Conservation (phyloP, 2,113 vertebrate species). For the Ptilorrhoa leucosticta region DNA sequence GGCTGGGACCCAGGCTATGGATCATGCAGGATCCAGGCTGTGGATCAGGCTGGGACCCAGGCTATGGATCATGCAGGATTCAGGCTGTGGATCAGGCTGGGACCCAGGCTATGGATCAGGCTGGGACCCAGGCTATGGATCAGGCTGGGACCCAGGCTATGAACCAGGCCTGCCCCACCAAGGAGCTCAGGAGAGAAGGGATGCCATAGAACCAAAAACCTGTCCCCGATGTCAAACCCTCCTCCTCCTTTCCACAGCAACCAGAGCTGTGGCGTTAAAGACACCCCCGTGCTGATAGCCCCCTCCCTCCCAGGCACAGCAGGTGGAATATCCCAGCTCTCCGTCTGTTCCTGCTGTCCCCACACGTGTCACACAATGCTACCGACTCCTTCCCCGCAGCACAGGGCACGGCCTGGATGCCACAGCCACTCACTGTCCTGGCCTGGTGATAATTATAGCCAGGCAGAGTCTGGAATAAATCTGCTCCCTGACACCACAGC, state of each 20-base stretch:
- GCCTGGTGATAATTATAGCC: neutral
- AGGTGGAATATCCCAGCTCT: neutral
- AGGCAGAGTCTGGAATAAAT: neutral
- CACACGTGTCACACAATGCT: accelerated
- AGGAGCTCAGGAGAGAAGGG: neutral
- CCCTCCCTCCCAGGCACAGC: neutral
- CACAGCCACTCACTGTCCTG: neutral
- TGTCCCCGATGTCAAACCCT: neutral
- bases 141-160: accelerated
- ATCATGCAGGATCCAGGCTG: neutral
- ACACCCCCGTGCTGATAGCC: accelerated
- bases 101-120: neutral
- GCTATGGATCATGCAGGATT: neutral
- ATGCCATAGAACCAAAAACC: neutral
- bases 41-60: neutral
- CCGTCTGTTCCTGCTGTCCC: accelerated
- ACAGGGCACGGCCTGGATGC: neutral
- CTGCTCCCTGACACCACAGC: neutral
- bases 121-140: accelerated
- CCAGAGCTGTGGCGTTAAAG: neutral
- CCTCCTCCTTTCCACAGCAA: neutral
- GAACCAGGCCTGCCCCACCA: neutral
- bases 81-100: neutral
- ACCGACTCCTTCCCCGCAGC: neutral
- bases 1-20: neutral